phyloP scores from a whole-genome alignment of 2,888 invertebrate genomes.

The Junonia oenone region DNA sequence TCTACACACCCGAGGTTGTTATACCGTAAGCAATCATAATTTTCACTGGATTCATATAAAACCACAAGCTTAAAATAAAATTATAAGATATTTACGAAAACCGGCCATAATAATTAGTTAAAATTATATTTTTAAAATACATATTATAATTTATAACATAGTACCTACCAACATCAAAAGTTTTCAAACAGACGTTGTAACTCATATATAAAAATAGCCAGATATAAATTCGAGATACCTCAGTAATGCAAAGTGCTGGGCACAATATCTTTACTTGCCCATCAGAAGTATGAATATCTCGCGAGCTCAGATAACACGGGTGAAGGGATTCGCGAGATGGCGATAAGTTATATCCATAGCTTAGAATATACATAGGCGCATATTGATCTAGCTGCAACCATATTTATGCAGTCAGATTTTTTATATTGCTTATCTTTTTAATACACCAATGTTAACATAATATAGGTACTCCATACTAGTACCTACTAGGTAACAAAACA shows the following conservation, averaged over 20 bases:
- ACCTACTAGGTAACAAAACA: too few relatives aligned
- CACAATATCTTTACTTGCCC: neutral
- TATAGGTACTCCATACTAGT: too few relatives aligned
- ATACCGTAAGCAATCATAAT: too few relatives aligned
- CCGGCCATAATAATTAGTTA: too few relatives aligned
- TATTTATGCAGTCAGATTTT: neutral
- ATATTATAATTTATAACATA: too few relatives aligned
- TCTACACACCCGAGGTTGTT: too few relatives aligned
- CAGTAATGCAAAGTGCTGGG: neutral
- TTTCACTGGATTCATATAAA: too few relatives aligned
- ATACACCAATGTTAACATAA: neutral
- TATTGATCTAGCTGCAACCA: neutral
- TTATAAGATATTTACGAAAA: too few relatives aligned
- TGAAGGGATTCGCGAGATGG: neutral
- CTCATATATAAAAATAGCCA: neutral
- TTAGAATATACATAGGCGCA: neutral
- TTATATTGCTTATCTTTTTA: neutral
- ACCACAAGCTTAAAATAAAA: too few relatives aligned
- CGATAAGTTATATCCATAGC: neutral
- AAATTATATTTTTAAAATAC: too few relatives aligned
- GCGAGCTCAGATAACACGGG: neutral
- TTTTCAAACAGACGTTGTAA: neutral
- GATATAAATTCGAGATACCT: neutral
- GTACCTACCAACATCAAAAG: too few relatives aligned
- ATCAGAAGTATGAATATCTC: neutral